Percentiles rank a stretch among this genome's conserved stretches.
phyloP scores from a whole-genome alignment of 2,113 vertebrate genomes.

The Numenius arquata region DNA sequence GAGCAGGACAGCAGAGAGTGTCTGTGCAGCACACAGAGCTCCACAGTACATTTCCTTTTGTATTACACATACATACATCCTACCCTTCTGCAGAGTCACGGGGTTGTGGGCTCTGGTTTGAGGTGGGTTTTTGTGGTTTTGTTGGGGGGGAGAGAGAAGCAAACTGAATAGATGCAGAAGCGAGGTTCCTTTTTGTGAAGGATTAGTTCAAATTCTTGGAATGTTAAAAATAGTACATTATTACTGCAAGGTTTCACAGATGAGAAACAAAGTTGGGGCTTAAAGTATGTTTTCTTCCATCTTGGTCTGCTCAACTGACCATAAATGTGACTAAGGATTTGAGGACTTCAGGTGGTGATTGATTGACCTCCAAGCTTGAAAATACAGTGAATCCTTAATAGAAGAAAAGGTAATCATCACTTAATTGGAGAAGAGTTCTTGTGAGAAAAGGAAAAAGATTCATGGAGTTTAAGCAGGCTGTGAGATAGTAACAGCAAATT shows the following conservation, averaged over 20 bases:
- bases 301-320: background rate
- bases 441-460: background rate
- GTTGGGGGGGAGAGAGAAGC: background rate
- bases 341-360: background rate
- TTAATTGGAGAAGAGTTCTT: background rate
- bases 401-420: background rate
- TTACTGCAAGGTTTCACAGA: background rate
- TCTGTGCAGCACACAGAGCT: background rate
- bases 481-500: background rate
- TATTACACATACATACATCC: background rate
- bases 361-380: background rate
- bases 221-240: background rate
- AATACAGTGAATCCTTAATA: background rate
- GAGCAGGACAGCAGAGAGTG: background rate
- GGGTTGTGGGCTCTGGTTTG: background rate
- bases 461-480: background rate
- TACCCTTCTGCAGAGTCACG: background rate
- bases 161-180: background rate
- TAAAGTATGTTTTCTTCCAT: background rate
- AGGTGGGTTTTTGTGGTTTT: background rate
- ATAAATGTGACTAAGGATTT: background rate
- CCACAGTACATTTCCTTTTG: rapidly evolving
- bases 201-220: background rate
- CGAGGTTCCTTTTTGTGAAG: rapidly evolving
- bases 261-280: background rate